Conservation (phyloP, 2,888 invertebrate genomes). For the Sarcophaga rosellei region DNA sequence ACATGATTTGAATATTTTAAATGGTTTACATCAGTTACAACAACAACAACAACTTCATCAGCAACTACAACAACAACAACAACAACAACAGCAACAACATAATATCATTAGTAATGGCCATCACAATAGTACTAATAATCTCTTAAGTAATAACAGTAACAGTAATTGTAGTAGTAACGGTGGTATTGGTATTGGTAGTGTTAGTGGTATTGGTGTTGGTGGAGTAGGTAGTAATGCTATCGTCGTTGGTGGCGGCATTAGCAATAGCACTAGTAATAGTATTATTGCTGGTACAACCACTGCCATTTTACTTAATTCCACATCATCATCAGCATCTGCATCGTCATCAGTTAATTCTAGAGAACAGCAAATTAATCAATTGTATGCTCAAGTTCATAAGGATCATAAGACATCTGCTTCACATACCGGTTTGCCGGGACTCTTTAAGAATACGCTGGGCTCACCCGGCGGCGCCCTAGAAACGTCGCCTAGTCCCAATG, state of each 20-base stretch:
- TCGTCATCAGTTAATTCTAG: slow-evolving; percentile 72
- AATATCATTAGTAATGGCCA: slow-evolving; percentile 74
- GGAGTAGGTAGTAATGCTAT: slow-evolving; percentile 28
- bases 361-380: slow-evolving; percentile 80
- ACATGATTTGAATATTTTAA: slow-evolving; percentile 79
- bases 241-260: slow-evolving; percentile 24
- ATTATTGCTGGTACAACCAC: slow-evolving; percentile 75
- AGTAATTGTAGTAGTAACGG: slow-evolving; percentile 45
- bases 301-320: slow-evolving; percentile 77
- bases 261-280: slow-evolving; percentile 48
- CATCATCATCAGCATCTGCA: slow-evolving; percentile 66
- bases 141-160: slow-evolving; percentile 46
- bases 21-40: slow-evolving; percentile 77
- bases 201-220: slow-evolving; percentile 16
- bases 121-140: slow-evolving; percentile 65
- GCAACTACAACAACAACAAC: slow-evolving; percentile 41
- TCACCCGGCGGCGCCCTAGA: slow-evolving; percentile 73
- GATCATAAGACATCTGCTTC: slow-evolving; percentile 79
- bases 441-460: slow-evolving; percentile 76
- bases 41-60: slow-evolving; percentile 72
- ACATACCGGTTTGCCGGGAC: slow-evolving; percentile 77
- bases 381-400: slow-evolving; percentile 83
- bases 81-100: slow-evolving; percentile 67
- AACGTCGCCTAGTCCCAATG: slow-evolving; percentile 71
- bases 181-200: slow-evolving; percentile 43